Evolutionary conservation across 2,113 vertebrate genomes (phyloP).

Genomic region (Sinocyclocheilus rhinocerous): DNA sequence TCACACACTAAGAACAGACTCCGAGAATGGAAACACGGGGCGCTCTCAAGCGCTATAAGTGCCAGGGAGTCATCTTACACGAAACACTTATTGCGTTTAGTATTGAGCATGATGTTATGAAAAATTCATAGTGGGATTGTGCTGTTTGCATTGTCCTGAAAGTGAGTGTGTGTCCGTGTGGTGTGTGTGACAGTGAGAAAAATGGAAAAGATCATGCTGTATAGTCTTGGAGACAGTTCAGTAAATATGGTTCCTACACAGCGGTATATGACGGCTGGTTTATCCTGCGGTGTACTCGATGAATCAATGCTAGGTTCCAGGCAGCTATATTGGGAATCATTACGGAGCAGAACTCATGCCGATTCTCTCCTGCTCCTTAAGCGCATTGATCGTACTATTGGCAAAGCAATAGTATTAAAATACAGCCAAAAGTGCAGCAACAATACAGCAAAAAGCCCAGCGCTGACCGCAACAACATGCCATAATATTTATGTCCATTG

Average conservation of each 20-base stretch:
- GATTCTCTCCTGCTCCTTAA: slow-evolving; percentile 64
- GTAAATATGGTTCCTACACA: neutral
- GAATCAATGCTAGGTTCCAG: slow-evolving; percentile 60
- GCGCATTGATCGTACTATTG: slow-evolving; percentile 73
- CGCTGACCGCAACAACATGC: slow-evolving; percentile 34
- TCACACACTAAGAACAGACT: slow-evolving; percentile 34
- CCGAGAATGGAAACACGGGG: no score
- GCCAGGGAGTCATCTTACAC: slow-evolving; percentile 79
- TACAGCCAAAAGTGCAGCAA: slow-evolving; percentile 64
- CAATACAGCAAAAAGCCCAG: slow-evolving; percentile 59
- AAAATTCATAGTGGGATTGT: slow-evolving; percentile 73
- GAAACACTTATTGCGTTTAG: slow-evolving; percentile 82
- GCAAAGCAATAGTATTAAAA: slow-evolving; percentile 74
- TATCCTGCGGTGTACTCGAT: slow-evolving; percentile 31
- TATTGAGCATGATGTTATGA: slow-evolving; percentile 81
- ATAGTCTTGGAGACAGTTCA: no score
- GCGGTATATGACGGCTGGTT: slow-evolving; percentile 48
- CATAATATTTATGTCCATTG: slow-evolving; percentile 59
- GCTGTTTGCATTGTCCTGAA: no score
- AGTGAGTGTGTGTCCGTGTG: slow-evolving; percentile 6
- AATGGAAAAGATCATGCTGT: no score
- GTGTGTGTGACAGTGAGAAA: neutral
- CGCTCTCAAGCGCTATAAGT: slow-evolving; percentile 77
- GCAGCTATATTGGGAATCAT: slow-evolving; percentile 65
- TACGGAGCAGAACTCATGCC: slow-evolving; percentile 60